These are phyloP conservation scores for Hozukius guyotensis DNA, from an alignment of 2,797 vertebrate genomes.

Conservation along the genomic window DNA sequence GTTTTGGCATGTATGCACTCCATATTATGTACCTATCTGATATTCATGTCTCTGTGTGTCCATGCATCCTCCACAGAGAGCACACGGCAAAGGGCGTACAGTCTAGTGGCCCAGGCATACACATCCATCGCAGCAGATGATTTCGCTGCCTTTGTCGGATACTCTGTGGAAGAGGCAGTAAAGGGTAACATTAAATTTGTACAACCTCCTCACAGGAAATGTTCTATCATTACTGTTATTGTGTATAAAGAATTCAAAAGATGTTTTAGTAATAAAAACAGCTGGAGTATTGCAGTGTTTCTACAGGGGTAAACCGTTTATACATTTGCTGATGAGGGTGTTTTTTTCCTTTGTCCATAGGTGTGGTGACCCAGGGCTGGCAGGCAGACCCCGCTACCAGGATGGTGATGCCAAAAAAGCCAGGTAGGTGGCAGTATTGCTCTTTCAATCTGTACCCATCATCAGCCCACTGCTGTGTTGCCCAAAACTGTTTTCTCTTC, in stretches of 20 bases:
- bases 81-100: constrained; percentile 91
- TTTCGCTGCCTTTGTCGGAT: constrained; percentile 95
- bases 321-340: neutral
- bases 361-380: constrained; percentile 95
- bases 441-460: neutral
- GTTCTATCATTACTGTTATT: neutral
- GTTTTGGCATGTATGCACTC: neutral
- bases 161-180: constrained; percentile 95
- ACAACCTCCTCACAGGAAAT: neutral
- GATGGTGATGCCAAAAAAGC: constrained; percentile 97
- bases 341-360: constrained; percentile 67
- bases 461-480: neutral
- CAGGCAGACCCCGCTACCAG: constrained; percentile 93
- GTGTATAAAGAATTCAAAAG: neutral
- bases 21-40: neutral
- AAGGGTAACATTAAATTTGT: constrained; percentile 83
- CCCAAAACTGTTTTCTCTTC: neutral
- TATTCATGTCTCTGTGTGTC: neutral
- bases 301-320: neutral
- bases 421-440: constrained; percentile 89
- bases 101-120: constrained; percentile 95
- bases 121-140: constrained; percentile 95
- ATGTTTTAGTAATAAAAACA: neutral
- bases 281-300: too few species aligned
- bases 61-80: constrained; percentile 75